Percentiles rank a stretch among this genome's conserved stretches.
These are phyloP conservation scores for Xerus rutilus DNA, from an alignment of 2,797 vertebrate genomes.

Conservation along the genomic window DNA sequence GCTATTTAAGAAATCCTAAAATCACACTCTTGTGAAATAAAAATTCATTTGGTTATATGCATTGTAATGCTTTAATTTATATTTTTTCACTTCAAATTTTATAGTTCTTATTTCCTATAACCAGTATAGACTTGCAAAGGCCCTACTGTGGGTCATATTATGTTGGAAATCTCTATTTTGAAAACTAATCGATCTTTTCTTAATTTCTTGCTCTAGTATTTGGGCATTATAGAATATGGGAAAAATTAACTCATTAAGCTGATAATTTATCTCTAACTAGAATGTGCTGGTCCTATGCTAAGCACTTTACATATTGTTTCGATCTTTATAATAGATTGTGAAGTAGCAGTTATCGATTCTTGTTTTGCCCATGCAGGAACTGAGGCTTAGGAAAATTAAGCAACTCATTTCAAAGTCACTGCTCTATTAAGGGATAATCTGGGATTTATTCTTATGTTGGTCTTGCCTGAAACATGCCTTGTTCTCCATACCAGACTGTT, in stretches of 20 bases:
- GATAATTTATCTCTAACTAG: background rate
- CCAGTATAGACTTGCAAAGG: background rate
- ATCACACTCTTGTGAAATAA: background rate
- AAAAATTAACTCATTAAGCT: background rate
- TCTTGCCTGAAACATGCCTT: background rate
- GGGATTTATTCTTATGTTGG: background rate
- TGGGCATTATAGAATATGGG: background rate
- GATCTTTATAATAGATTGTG: background rate
- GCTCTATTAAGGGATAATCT: background rate
- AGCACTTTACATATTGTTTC: background rate
- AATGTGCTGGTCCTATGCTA: background rate
- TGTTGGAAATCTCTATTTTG: background rate
- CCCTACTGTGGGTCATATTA: background rate
- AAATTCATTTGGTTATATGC: background rate
- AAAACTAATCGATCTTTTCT: slow-evolving; percentile 1
- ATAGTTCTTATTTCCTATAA: background rate
- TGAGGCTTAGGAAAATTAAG: background rate
- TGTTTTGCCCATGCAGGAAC: background rate
- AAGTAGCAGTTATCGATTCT: background rate
- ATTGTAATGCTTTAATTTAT: background rate
- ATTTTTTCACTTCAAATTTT: background rate
- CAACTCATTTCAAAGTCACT: background rate
- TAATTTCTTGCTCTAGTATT: background rate
- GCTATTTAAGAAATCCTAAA: slow-evolving; percentile 6
- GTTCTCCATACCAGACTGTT: background rate